Conservation (phyloP, 92 coral and sea anemone genomes). For the Epizoanthus ramosus region DNA sequence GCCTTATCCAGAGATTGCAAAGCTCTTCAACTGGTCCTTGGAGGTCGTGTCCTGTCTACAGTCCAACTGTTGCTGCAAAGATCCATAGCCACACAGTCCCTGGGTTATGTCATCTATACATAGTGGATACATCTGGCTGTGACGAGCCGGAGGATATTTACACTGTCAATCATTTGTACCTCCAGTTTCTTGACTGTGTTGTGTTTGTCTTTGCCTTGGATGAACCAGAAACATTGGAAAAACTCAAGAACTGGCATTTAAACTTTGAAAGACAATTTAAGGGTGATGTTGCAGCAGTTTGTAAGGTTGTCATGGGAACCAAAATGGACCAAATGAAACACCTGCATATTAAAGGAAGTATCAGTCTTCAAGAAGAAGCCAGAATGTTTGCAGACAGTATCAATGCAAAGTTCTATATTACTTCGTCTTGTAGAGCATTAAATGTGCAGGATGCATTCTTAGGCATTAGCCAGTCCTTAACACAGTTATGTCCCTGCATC, state of each 20-base stretch:
- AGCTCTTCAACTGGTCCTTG: slow-evolving; percentile 26
- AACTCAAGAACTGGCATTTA: slow-evolving; percentile 58
- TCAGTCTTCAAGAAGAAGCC: slow-evolving; percentile 54
- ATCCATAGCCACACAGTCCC: slow-evolving; percentile 47
- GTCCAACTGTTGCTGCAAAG: slow-evolving; percentile 60
- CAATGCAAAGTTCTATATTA: slow-evolving; percentile 57
- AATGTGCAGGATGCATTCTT: slow-evolving; percentile 56
- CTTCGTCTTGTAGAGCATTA: slow-evolving; percentile 59
- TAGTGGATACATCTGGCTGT: slow-evolving; percentile 68
- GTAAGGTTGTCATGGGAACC: slow-evolving; percentile 69
- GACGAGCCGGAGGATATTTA: slow-evolving; percentile 11
- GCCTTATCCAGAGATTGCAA: slow-evolving; percentile 48
- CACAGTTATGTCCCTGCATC: neutral
- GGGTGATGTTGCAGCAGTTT: slow-evolving; percentile 41
- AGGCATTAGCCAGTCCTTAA: slow-evolving; percentile 38
- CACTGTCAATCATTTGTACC: slow-evolving; percentile 44
- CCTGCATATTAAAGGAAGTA: neutral
- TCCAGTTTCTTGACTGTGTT: slow-evolving; percentile 57
- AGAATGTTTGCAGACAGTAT: slow-evolving; percentile 54
- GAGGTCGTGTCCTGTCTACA: slow-evolving; percentile 42
- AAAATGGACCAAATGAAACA: slow-evolving; percentile 56
- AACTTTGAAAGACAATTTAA: slow-evolving; percentile 30
- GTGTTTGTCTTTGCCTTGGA: slow-evolving; percentile 69
- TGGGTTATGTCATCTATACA: slow-evolving; percentile 51
- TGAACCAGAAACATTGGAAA: slow-evolving; percentile 59